Evolutionary conservation across 2,113 vertebrate genomes (phyloP).

Genomic region (Columba livia): DNA sequence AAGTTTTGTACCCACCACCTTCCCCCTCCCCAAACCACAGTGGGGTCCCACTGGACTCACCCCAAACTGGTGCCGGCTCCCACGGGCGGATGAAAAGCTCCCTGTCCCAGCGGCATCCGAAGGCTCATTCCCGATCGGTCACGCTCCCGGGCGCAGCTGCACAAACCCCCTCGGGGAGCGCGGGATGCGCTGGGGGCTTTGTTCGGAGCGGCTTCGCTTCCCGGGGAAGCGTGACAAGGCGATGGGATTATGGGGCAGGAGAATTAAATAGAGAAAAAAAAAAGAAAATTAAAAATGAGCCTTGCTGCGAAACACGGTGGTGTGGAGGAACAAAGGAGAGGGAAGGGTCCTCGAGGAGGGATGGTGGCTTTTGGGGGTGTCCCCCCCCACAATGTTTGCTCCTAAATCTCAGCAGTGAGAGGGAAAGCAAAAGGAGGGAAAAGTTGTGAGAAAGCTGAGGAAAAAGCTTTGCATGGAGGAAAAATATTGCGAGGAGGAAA

Average conservation of each 20-base stretch:
- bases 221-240: constrained; percentile 60
- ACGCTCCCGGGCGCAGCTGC: constrained; percentile 72
- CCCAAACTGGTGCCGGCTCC: constrained; percentile 6
- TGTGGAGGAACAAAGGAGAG: background rate
- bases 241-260: constrained; percentile 61
- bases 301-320: background rate
- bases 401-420: background rate
- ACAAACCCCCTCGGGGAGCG: constrained; percentile 37
- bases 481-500: too few species aligned
- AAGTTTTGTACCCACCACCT: rapidly evolving
- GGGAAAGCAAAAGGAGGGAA: background rate
- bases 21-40: rapidly evolving
- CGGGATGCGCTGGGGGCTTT: constrained; percentile 63
- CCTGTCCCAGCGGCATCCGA: constrained; percentile 67
- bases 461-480: too few species aligned
- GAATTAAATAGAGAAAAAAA: background rate
- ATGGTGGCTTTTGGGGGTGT: background rate
- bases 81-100: constrained; percentile 68
- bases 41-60: rapidly evolving
- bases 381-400: background rate
- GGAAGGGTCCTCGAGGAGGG: background rate
- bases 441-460: too few species aligned
- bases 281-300: background rate
- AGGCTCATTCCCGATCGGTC: constrained; percentile 76
- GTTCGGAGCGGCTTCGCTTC: constrained; percentile 48